Evolutionary conservation across 1,140 invertebrate species (phyloP), one percentile per base, ranked within the genome.

Genomic region (Centruroides sculpturatus): DNA sequence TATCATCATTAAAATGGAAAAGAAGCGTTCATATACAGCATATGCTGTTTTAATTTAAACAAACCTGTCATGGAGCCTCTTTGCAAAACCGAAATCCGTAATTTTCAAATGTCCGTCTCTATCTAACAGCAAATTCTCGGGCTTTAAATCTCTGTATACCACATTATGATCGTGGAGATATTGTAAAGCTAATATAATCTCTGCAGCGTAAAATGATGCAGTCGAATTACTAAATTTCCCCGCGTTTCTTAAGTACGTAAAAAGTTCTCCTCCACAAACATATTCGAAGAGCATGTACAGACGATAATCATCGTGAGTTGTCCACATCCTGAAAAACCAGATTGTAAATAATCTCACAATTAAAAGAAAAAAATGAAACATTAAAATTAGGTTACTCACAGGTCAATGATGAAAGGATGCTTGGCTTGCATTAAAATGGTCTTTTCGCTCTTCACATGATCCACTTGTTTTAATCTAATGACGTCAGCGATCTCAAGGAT

Each of bases 61-160:
- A 64, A 70, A 81, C 79, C 79, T 83, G 75, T 97, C 92, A 7
- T 83, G 83, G 23, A 98, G 74, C 69, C 89, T 89, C 75, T 98
- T 98, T 7, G 93, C 92, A 73, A 98, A 98, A 47, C 94, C 94
- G 75, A 98, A 98, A 75, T 98, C 94, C 11, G 92, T 96, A 59
- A 98, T 92, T 75, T 96, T 96, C 61, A 98, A 76, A 74, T 98
- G 93, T 0, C 94, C 94, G 67, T 94, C 87, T 66, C 80, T 81
- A 69, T 94, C 92, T 34, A 98, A 76, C 1, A 98, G 76, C 23
- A 98, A 76, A 74, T 98, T 98, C 73, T 98, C 94, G 4, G 91
- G 92, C 73, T 94, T 94, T 53, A 87, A 72, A 69, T 82, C 81
- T 64, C 80, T 77, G 73, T 92, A 92, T 9, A 93, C 89, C 61